Conservation (phyloP, 2,888 invertebrate genomes). For the Hemistola chrysoprasaria region DNA sequence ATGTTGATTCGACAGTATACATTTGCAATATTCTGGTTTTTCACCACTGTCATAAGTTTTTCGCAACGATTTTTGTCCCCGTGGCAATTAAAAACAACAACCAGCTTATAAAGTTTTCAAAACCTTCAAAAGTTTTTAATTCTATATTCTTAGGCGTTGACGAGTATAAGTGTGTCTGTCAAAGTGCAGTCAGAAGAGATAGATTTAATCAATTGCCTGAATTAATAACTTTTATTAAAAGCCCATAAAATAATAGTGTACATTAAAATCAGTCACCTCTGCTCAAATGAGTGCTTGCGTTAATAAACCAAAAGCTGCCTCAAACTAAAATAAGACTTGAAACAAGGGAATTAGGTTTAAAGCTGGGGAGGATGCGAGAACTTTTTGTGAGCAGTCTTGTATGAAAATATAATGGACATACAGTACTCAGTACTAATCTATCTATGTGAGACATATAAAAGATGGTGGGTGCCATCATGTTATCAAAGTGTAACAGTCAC, state of each 20-base stretch:
- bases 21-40: no score
- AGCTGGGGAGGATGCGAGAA: slow-evolving; percentile 22
- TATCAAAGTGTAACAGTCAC: slow-evolving; percentile 68
- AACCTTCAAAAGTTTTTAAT: no score
- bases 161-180: no score
- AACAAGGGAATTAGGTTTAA: slow-evolving; percentile 18
- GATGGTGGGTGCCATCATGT: slow-evolving; percentile 59
- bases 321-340: slow-evolving; percentile 37
- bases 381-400: slow-evolving; percentile 74
- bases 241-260: slow-evolving; percentile 44
- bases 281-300: slow-evolving; percentile 60
- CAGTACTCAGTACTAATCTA: slow-evolving; percentile 60
- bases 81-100: no score
- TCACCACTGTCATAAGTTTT: no score
- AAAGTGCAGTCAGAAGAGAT: no score
- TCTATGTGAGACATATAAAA: slow-evolving; percentile 77
- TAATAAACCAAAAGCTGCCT: slow-evolving; percentile 58
- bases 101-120: no score
- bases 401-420: slow-evolving; percentile 77
- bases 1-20: no score
- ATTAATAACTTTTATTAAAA: slow-evolving; percentile 43
- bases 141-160: no score
- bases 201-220: no score
- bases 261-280: slow-evolving; percentile 49
- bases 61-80: no score